Evolutionary conservation across 2,797 vertebrate genomes (phyloP).

Genomic region (Phataginus tricuspis): DNA sequence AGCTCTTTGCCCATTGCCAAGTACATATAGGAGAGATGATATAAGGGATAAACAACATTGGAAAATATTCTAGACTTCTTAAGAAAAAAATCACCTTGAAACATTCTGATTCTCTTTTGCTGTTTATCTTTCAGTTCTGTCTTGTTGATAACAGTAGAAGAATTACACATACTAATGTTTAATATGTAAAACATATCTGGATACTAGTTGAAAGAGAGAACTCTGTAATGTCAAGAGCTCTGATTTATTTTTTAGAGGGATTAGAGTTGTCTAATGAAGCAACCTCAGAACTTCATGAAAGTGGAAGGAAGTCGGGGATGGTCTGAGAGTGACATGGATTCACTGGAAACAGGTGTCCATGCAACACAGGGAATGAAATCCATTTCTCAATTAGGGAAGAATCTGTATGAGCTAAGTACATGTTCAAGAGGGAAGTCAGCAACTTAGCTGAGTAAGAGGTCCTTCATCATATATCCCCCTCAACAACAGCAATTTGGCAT

Average conservation of each 20-base stretch:
- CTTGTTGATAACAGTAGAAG: conserved; percentile 20
- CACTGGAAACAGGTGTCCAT: background rate
- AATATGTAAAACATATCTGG: background rate
- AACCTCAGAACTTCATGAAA: background rate
- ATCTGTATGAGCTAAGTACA: background rate
- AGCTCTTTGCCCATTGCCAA: background rate
- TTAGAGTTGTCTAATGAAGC: background rate
- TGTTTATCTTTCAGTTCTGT: background rate
- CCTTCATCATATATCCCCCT: background rate
- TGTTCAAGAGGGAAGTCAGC: background rate
- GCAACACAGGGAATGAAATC: background rate
- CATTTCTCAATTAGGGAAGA: background rate
- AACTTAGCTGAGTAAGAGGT: background rate
- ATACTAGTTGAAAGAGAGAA: background rate
- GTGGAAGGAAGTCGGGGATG: background rate
- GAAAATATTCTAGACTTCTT: background rate
- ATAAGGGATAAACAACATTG: background rate
- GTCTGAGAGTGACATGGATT: background rate
- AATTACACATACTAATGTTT: background rate
- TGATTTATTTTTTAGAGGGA: background rate
- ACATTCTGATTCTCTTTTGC: conserved; percentile 3
- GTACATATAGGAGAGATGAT: background rate
- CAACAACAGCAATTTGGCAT: background rate
- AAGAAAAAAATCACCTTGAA: background rate
- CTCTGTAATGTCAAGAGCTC: background rate